A percentile compares a stretch with the other conserved stretches of the same genome.
phyloP scores from a whole-genome alignment of 2,888 invertebrate genomes.

The Aricia artaxerxes region DNA sequence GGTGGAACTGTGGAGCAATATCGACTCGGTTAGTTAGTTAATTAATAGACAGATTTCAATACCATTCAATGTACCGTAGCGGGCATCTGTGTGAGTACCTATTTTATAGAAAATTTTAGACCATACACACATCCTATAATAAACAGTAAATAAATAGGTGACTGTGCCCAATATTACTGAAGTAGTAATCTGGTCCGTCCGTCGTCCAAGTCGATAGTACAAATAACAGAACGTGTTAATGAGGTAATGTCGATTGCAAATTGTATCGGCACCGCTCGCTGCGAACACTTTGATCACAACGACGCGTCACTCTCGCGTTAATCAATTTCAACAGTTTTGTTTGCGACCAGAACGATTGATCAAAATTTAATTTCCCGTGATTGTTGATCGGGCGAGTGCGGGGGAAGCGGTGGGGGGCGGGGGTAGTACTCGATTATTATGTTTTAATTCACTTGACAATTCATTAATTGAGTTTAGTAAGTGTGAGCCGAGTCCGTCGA shows the following conservation, averaged over 20 bases:
- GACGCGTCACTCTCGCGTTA: constrained; percentile 4
- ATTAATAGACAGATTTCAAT: not conserved
- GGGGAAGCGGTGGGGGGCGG: not conserved
- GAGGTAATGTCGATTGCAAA: not conserved
- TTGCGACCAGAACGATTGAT: not conserved
- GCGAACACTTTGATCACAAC: constrained; percentile 4
- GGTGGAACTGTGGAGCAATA: not conserved
- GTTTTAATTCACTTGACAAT: not conserved
- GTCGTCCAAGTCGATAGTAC: too few relatives aligned
- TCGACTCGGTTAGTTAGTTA: not conserved
- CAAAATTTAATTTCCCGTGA: constrained; percentile 10
- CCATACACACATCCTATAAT: too few relatives aligned
- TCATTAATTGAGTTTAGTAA: not conserved
- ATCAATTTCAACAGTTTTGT: constrained; percentile 4
- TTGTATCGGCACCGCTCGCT: not conserved
- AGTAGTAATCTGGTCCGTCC: too few relatives aligned
- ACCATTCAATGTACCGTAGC: too few relatives aligned
- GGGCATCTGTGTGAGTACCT: too few relatives aligned
- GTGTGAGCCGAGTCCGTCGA: not conserved
- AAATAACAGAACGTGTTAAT: constrained; percentile 4
- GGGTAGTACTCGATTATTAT: not conserved
- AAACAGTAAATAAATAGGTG: too few relatives aligned
- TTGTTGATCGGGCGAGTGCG: not conserved
- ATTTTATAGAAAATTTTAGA: too few relatives aligned
- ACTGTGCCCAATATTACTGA: too few relatives aligned